phyloP scores from a whole-genome alignment of 2,113 vertebrate genomes.

The Cephalophus harveyi region DNA sequence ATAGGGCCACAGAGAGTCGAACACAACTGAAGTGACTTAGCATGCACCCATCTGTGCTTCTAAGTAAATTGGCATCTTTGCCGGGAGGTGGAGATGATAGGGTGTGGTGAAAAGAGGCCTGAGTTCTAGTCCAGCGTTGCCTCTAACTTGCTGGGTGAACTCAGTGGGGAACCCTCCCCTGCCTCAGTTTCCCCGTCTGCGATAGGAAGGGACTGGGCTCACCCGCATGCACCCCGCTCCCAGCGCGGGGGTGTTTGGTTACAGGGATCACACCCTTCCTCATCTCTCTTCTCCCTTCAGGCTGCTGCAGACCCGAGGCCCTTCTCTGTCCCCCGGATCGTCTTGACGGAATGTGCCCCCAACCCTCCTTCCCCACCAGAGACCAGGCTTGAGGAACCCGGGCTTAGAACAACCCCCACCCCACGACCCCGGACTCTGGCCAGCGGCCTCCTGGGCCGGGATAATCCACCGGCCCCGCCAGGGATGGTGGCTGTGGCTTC shows the following conservation, averaged over 20 bases:
- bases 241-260: background rate
- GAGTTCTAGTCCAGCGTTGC: background rate
- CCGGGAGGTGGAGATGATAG: rapidly evolving
- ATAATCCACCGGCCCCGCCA: background rate
- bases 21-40: background rate
- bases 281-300: slow-evolving; percentile 47
- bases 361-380: slow-evolving; percentile 75
- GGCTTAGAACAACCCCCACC: background rate
- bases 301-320: slow-evolving; percentile 48
- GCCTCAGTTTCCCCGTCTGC: background rate
- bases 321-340: slow-evolving; percentile 86
- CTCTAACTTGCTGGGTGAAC: background rate
- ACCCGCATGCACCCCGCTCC: background rate
- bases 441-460: background rate
- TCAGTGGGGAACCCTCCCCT: background rate
- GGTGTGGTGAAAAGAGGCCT: background rate
- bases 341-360: slow-evolving; percentile 85
- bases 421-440: background rate
- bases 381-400: slow-evolving; percentile 47
- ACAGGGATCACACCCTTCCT: background rate
- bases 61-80: background rate
- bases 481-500: background rate
- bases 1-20: background rate
- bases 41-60: background rate
- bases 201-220: background rate